Evolutionary conservation across 35 echinoderm and acorn worm species (phyloP).

Genomic region (Ptychodera flava): DNA sequence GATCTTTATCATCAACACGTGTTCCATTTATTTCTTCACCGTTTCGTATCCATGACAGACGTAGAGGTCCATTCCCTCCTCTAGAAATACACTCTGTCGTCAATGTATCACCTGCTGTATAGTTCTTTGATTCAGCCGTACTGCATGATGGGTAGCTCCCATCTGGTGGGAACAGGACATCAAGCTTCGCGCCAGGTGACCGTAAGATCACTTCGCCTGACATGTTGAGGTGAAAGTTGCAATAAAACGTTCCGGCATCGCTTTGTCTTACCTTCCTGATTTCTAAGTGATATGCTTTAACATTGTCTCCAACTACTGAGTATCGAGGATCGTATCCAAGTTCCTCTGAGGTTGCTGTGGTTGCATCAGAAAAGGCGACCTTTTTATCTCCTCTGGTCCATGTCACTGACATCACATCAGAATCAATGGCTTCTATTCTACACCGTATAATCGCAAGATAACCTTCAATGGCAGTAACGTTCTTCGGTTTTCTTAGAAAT

Average conservation of each 20-base stretch:
- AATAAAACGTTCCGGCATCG: neutral
- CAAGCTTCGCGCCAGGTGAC: neutral
- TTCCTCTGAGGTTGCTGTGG: neutral
- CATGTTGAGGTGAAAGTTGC: neutral
- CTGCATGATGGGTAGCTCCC: neutral
- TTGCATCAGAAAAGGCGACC: neutral
- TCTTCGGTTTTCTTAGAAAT: neutral
- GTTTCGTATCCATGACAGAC: neutral
- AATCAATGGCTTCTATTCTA: neutral
- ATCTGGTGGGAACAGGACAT: neutral
- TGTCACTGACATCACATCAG: neutral
- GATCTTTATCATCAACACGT: neutral
- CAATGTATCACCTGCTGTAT: neutral
- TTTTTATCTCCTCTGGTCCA: neutral
- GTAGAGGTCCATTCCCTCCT: neutral
- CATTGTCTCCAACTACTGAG: neutral
- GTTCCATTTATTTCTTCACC: neutral
- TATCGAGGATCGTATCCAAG: neutral
- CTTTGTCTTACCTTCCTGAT: neutral
- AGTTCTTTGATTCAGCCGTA: neutral
- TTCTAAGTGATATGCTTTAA: neutral
- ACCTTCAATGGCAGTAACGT: neutral
- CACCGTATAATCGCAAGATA: neutral
- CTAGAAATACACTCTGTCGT: neutral
- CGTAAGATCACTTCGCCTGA: neutral